Evolutionary conservation across 2,888 invertebrate genomes (phyloP), one percentile per base, ranked within the genome.

Genomic region (Salticus scenicus): DNA sequence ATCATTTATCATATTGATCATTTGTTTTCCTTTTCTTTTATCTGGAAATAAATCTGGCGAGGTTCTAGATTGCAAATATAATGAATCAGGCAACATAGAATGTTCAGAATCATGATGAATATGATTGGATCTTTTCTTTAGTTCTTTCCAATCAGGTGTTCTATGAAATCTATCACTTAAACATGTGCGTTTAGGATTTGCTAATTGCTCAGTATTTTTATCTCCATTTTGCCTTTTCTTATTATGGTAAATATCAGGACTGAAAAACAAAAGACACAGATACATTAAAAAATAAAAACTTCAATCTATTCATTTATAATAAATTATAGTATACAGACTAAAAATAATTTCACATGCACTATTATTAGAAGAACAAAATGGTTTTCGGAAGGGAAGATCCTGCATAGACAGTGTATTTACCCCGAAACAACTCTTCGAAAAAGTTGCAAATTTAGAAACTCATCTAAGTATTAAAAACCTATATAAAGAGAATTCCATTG

Each of bases 181-280:
- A 63, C 86, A 86, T 20, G 86, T 86, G n/a, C 86, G 79, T 37
- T 86, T 86, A 1, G 86, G 57, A 41, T 75, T 78, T 24, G 73
- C 63, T 31, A 76, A 67, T 4, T 41, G 76, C 31, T 80, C 86
- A 20, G 37, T 33, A 67, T 42, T 78, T 72, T 80, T 86, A 72
- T 86, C 86, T n/a, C 79, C 79, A 79, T 79, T 86, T 51, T 80
- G 86, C 17, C 86, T 79, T 47, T 86, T 86, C 33, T 85, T 85
- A 33, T 79, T 79, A 27, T 42, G 69, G 42, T 20, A 70, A 30
- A 8, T 24, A 30, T 41, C 66, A 20, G 66, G 20, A 42, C 86
- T 86, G 30, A 1, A 51, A 84, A 66, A 72, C 33, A 70, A 69
- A 30, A 70, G n/a, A 24, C 67, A 14, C 10, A 51, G 30, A 14